Conservation (phyloP, 2,797 vertebrate genomes). For the Takifugu rubripes region DNA sequence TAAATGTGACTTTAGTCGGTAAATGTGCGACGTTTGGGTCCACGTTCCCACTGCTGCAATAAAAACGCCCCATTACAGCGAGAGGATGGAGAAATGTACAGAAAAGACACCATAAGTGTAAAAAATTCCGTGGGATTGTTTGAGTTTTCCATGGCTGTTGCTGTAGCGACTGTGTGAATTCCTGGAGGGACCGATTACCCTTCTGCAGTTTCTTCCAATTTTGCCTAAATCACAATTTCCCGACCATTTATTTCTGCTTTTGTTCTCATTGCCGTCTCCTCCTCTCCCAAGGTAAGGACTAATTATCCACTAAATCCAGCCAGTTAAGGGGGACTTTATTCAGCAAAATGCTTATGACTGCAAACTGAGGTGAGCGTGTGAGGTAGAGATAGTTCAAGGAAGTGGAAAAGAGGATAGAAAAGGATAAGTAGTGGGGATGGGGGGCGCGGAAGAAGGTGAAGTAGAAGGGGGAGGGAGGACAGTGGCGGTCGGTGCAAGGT, state of each 20-base stretch:
- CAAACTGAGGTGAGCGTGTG: conserved; percentile 48
- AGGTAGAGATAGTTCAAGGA: conserved; percentile 56
- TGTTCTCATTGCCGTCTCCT: conserved; percentile 25
- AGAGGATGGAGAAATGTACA: too few species aligned
- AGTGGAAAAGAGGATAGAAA: conserved; percentile 66
- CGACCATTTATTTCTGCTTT: neutral
- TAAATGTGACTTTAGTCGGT: too few species aligned
- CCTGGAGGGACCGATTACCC: conserved; percentile 1
- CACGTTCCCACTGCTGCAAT: too few species aligned
- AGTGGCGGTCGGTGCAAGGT: conserved; percentile 51
- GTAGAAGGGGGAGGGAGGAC: conserved; percentile 11
- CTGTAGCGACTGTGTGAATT: too few species aligned
- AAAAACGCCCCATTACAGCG: too few species aligned
- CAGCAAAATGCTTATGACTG: conserved; percentile 64
- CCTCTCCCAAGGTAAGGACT: conserved; percentile 60
- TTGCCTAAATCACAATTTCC: conserved; percentile 25
- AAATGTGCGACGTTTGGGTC: too few species aligned
- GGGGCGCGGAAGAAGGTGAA: conserved; percentile 18
- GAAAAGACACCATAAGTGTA: too few species aligned
- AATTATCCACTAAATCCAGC: conserved; percentile 62
- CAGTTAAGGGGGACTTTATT: conserved; percentile 58
- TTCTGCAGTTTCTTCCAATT: conserved; percentile 21
- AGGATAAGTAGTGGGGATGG: conserved; percentile 47
- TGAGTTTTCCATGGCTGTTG: too few species aligned
- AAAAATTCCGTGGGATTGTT: too few species aligned